These are phyloP conservation scores for Oscheius sp. DNA, from an alignment of 2,888 invertebrate species.

Conservation along the genomic window DNA sequence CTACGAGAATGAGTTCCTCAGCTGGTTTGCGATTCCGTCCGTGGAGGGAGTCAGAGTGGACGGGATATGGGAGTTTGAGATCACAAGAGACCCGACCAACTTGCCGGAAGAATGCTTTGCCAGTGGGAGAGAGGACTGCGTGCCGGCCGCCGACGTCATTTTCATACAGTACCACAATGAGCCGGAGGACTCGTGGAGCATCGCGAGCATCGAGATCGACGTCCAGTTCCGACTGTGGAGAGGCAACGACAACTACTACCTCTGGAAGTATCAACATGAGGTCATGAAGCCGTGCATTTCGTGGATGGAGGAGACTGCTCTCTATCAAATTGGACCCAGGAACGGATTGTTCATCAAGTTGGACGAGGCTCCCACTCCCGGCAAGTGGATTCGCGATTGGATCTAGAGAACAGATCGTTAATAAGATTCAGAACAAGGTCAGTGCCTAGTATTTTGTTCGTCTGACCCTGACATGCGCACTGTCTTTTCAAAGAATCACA, in stretches of 20 bases:
- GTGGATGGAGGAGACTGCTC: not conserved
- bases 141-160: conserved; percentile 14
- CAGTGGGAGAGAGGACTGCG: conserved; percentile 1
- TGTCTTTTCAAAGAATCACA: no score
- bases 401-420: not conserved
- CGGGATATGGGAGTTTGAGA: no score
- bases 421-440: no score
- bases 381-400: conserved; percentile 19
- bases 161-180: conserved; percentile 18
- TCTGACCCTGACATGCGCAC: no score
- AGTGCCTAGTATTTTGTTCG: no score
- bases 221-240: not conserved
- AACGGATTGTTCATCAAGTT: conserved; percentile 8
- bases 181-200: conserved; percentile 2
- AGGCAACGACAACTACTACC: not conserved
- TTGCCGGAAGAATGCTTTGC: not conserved
- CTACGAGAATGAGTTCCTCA: not conserved
- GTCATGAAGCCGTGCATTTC: not conserved
- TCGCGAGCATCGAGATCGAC: not conserved
- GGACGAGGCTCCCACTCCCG: not conserved
- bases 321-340: conserved; percentile 23
- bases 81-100: not conserved
- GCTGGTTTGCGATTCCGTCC: not conserved
- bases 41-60: not conserved
- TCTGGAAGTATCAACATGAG: not conserved